phyloP scores from a whole-genome alignment of 2,888 invertebrate genomes.

The Meteorus colon region DNA sequence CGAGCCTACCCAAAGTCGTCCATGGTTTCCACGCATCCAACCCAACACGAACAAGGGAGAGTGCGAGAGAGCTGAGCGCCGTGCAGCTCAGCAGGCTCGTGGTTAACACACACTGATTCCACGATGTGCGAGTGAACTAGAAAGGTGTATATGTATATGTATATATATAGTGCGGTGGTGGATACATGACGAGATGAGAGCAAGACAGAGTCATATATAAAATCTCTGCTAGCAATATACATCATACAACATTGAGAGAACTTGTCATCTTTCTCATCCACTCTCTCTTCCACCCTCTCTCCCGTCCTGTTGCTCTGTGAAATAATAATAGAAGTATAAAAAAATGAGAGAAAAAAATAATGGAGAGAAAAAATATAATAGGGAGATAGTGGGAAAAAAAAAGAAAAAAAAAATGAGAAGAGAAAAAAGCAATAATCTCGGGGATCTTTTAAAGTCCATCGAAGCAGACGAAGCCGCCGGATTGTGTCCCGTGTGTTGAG shows the following conservation, averaged over 20 bases:
- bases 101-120: slow-evolving; percentile 28
- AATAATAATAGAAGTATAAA: slow-evolving; percentile 36
- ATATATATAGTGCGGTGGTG: not conserved
- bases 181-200: slow-evolving; percentile 4
- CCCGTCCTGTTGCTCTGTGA: not conserved
- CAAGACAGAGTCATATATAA: not conserved
- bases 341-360: slow-evolving; percentile 64
- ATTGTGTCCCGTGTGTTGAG: slow-evolving; percentile 70
- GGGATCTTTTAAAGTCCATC: slow-evolving; percentile 74
- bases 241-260: not conserved
- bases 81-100: slow-evolving; percentile 13
- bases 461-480: slow-evolving; percentile 72
- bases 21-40: slow-evolving; percentile 68
- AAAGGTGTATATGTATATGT: not conserved
- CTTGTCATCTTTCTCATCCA: not conserved
- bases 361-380: slow-evolving; percentile 66
- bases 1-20: slow-evolving; percentile 72
- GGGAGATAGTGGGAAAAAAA: slow-evolving; percentile 64
- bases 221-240: slow-evolving; percentile 2
- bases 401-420: slow-evolving; percentile 64
- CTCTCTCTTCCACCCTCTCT: not conserved
- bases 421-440: slow-evolving; percentile 73
- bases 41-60: slow-evolving; percentile 56
- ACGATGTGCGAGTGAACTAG: slow-evolving; percentile 29
- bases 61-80: not conserved